Evolutionary conservation across 2,888 invertebrate species (phyloP).

Genomic region (Trichogramma evanescens): DNA sequence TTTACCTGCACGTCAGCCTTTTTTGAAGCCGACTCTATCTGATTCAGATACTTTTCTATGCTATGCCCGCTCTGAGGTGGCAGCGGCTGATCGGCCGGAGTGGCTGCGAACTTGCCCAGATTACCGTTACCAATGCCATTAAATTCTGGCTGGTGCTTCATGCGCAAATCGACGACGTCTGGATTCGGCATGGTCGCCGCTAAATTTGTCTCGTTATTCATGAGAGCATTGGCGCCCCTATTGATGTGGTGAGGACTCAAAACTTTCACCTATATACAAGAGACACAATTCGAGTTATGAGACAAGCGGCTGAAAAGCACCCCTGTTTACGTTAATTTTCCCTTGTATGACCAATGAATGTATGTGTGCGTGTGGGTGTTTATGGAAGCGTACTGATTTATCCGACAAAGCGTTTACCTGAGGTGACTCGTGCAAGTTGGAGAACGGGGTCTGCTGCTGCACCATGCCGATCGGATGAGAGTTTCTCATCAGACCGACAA

Average conservation of each 20-base stretch:
- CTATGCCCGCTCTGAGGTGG: constrained; percentile 49
- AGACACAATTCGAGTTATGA: too few species aligned
- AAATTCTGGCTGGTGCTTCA: constrained; percentile 58
- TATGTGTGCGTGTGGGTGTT: too few species aligned
- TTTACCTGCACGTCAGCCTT: constrained; percentile 17
- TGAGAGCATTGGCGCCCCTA: constrained; percentile 33
- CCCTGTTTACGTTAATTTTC: too few species aligned
- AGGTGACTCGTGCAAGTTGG: constrained; percentile 33
- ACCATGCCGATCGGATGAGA: constrained; percentile 36
- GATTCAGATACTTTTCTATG: constrained; percentile 55
- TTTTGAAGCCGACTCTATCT: constrained; percentile 46
- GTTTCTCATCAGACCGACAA: constrained; percentile 48
- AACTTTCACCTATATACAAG: constrained; percentile 32
- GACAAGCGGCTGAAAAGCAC: too few species aligned
- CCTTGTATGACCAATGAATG: too few species aligned
- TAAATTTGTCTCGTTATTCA: constrained; percentile 29
- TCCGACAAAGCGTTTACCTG: constrained; percentile 19
- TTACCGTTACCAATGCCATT: constrained; percentile 45
- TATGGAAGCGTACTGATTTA: background rate
- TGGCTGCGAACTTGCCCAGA: constrained; percentile 45
- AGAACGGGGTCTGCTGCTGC: constrained; percentile 32
- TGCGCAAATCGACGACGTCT: constrained; percentile 61
- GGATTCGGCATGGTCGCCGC: constrained; percentile 33
- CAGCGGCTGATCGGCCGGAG: constrained; percentile 26
- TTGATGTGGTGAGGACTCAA: constrained; percentile 40